Conservation (phyloP, 2,797 vertebrate species). For the Apodemus agrarius region DNA sequence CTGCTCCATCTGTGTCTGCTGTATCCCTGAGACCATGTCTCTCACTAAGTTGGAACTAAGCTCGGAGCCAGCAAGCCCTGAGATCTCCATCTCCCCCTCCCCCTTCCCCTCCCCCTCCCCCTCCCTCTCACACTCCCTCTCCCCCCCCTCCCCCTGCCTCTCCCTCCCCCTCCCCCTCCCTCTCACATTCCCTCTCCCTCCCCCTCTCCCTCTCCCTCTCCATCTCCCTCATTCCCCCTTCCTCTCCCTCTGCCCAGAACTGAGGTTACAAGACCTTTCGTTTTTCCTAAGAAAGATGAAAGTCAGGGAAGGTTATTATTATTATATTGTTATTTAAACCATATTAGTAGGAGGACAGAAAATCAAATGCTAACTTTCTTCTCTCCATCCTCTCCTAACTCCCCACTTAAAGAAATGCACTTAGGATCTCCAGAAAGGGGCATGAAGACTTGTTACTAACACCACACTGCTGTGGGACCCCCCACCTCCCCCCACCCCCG, state of each 20-base stretch:
- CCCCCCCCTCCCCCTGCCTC: no score
- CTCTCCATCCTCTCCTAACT: neutral
- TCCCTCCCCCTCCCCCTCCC: no score
- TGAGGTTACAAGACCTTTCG: neutral
- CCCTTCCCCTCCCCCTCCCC: no score
- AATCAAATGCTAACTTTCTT: neutral
- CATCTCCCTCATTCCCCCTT: no score
- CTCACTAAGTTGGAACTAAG: neutral
- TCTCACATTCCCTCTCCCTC: no score
- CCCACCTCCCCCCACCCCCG: no score
- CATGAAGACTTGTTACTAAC: slow-evolving; percentile 16
- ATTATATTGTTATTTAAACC: neutral
- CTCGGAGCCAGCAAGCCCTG: neutral
- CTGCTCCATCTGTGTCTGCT: neutral
- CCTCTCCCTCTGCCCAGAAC: neutral
- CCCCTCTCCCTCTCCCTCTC: no score
- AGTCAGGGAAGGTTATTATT: neutral
- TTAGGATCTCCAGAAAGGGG: slow-evolving; percentile 46
- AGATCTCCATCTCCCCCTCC: neutral
- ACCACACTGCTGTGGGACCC: neutral
- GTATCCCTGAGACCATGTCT: neutral
- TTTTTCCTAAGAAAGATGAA: slow-evolving; percentile 38
- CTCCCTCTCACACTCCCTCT: no score
- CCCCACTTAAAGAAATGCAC: slow-evolving; percentile 41
- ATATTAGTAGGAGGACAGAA: slow-evolving; percentile 28